Evolutionary conservation across 2,888 invertebrate genomes (phyloP), one percentile per base, ranked within the genome.

Genomic region (Nemoura dubitans): DNA sequence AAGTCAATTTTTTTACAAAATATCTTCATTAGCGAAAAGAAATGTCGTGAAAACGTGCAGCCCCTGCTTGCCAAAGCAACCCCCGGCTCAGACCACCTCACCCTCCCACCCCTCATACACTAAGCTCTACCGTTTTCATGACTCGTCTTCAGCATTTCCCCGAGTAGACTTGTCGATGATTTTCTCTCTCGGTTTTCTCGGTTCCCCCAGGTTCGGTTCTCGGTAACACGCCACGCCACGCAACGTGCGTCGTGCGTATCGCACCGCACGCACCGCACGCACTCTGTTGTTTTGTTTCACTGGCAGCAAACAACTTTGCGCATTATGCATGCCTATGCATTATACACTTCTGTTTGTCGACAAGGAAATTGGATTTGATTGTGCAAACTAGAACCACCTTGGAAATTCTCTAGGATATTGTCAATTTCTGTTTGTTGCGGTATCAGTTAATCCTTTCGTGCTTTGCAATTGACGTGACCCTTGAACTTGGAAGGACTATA

Each of bases 281-380:
- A 59, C 59, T 59, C 59, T 7, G 16, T 7, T 59, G 59, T 59
- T 59, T 59, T 59, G 59, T 59, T 21, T 59, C 59, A 59, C 59
- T 21, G 14, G 16, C 21, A 59, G 59, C 59, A 59, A 59, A 59
- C 59, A 59, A 21, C 21, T 16, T 59, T 59, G 21, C 10, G 59
- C 59, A 59, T 59, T 59, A 59, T 21, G 59, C 59, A 59, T 59
- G 59, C 59, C 16, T 59, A 3, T 10, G 59, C 59, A 59, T 59
- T 36, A 36, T 36, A n/a, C 36, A 10, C 36, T 36, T 21, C 59
- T 59, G 14, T 59, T 59, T 59, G 59, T 21, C 59, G 59, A 59
- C 59, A 59, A 7, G 59, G 59, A 59, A 59, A 59, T 59, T 59
- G 59, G 59, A 59, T 59, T 59, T 59, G 59, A 59, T 59, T 59